Evolutionary conservation across 2,113 vertebrate species (phyloP).

Genomic region (Calonectris borealis): DNA sequence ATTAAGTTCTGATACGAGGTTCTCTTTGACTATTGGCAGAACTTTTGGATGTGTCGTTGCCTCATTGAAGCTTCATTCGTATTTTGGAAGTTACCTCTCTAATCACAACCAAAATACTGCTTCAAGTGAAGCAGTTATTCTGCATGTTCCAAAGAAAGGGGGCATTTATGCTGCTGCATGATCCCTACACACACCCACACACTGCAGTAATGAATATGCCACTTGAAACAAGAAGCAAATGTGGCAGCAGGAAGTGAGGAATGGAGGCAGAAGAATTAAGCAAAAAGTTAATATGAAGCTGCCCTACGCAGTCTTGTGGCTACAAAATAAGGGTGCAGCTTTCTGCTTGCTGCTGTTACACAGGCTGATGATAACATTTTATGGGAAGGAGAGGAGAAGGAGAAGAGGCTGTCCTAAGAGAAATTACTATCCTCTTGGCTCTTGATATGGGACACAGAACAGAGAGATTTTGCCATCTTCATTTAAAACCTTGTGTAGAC

Average conservation of each 20-base stretch:
- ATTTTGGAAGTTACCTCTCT: neutral
- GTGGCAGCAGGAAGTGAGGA: neutral
- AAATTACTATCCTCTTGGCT: neutral
- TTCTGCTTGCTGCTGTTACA: neutral
- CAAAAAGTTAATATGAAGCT: neutral
- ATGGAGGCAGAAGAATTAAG: neutral
- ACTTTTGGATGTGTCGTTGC: neutral
- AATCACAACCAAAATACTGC: neutral
- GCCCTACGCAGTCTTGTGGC: neutral
- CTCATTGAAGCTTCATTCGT: fast-evolving
- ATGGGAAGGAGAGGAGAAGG: neutral
- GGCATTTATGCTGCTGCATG: neutral
- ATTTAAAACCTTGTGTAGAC: neutral
- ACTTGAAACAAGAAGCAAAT: neutral
- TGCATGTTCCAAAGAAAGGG: neutral
- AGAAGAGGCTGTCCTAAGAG: neutral
- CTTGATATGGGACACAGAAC: neutral
- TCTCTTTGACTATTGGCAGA: neutral
- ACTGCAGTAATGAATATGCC: neutral
- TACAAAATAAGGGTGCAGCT: neutral
- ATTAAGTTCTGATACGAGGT: neutral
- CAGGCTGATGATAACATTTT: neutral
- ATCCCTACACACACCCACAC: neutral
- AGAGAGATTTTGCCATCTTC: neutral
- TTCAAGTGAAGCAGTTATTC: neutral